Evolutionary conservation across 2,888 invertebrate genomes (phyloP), one percentile per base, ranked within the genome.

Genomic region (Apamea crenata): DNA sequence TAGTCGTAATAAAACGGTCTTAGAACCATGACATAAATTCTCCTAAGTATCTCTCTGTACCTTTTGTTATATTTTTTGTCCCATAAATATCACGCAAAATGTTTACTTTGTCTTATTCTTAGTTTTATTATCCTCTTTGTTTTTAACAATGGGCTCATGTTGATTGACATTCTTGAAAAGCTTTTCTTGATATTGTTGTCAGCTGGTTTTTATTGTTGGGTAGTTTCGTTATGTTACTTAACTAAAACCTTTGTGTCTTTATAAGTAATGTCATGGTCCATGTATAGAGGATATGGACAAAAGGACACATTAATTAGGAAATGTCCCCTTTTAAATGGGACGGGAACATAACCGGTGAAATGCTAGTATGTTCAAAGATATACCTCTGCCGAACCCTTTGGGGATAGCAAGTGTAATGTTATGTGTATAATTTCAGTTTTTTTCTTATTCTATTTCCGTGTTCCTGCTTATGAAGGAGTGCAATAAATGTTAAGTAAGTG

Each of bases 1-100:
- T 87, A 91, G 91, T 86, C 88, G 91, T 87, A 91, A 91, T 94
- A 93, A 94, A 93, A 92, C 86, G 84, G 90, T 89, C 88, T 91
- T 88, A 89, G 91, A 90, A 89, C 87, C 90, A 86, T 90, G 90
- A 91, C 92, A 91, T 91, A 91, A 91, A 91, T 91, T 91, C 88
- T 88, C 87, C 87, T 91, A 88, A 92, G 90, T 90, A 89, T 87
- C 84, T 85, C 77, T 86, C 78, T 80, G 78, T 82, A 88, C 81
- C 90, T 89, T 90, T 93, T 91, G 90, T 92, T 85, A 85, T 82
- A 84, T 91, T 93, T 92, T 91, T 92, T 91, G 91, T 90, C 71
- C 82, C 82, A 85, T 89, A 91, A 91, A 90, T 87, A 88, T 88
- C 84, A 88, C 83, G 89, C 90, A 90, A 89, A 90, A 88, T 91